Base-by-base conservation (phyloP, 2,888 invertebrate genomes). In the Siphlonurus alternatus region DNA sequence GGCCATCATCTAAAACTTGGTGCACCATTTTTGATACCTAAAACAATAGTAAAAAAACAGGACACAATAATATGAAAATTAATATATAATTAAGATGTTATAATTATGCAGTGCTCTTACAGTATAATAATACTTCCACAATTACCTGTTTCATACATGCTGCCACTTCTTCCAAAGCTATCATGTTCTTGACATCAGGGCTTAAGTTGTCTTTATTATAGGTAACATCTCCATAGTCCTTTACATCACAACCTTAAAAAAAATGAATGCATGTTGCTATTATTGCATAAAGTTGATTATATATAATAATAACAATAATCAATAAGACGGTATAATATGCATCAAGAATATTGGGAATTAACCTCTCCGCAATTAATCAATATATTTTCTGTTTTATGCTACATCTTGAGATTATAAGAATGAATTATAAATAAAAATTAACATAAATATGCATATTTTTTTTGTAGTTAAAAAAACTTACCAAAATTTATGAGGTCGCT, bases 201-300 rank as follows among this genome's bases (percentile, higher is more conserved):
- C 66, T 62, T 7, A 71, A 68, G 25, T 76, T 67, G 61, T 74
- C 67, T 7, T 73, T 69, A 65, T 73, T 69, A 67, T 82, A 83
- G 7, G 73, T 68, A 53, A 86, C 71, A 70, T 86, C 80, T 1
- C 90, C 91, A 71, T 86, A 90, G 75, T 91, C 91, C 70, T 81
- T 78, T 2, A 88, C 80, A 65, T 83, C 79, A 59, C 84, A 72
- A 2, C 80, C 82, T 74, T 76, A 80, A 81, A 70, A 25, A n/a
- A 68, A 67, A 65, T 59, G n/a, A 59, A 59, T 54, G 61, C 64
- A 62, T 64, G 19, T 53, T 56, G 60, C 15, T 38, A 20, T 64
- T 53, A n/a, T 38, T 59, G 10, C 60, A 63, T 63, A 61, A 63
- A 23, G 54, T 22, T 10, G 53, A 23, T 18, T 65, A 18, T 23